Percentiles rank a stretch among this genome's conserved stretches.
Conservation (phyloP, 2,113 vertebrate species). For the Tamias sibiricus region DNA sequence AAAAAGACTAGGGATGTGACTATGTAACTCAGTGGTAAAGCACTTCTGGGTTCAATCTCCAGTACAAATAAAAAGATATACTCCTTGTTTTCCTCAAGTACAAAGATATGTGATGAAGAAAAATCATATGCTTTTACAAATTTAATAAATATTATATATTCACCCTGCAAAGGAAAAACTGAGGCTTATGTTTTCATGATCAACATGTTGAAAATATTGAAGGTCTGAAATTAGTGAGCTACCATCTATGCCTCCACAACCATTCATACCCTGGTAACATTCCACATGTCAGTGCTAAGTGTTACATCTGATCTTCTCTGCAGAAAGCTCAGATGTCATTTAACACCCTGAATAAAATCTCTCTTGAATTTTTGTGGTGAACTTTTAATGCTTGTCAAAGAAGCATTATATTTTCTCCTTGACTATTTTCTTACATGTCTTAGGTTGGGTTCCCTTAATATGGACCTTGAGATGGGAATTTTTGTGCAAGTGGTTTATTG, state of each 20-base stretch:
- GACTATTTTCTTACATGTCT: not conserved
- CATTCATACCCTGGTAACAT: not conserved
- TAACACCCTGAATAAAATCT: constrained; percentile 23
- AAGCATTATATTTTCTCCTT: constrained; percentile 46
- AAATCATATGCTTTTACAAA: not conserved
- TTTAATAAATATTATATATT: constrained; percentile 26
- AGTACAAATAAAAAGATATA: not conserved
- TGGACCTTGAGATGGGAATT: not conserved
- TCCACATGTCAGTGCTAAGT: not conserved
- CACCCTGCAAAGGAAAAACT: not conserved
- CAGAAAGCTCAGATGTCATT: not conserved
- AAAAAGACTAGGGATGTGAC: too few relatives aligned
- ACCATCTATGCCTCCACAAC: not conserved
- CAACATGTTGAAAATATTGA: constrained; percentile 8
- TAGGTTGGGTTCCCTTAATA: not conserved
- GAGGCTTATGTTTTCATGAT: not conserved
- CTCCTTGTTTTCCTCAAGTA: not conserved
- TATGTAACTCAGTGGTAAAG: too few relatives aligned
- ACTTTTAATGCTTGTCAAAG: not conserved
- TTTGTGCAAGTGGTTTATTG: not conserved
- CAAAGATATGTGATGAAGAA: not conserved
- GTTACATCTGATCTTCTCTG: not conserved
- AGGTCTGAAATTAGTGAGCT: not conserved
- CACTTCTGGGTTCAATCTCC: too few relatives aligned
- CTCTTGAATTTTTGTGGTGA: not conserved